phyloP scores from a whole-genome alignment of 2,113 vertebrate genomes.

The Hippocampus zosterae region DNA sequence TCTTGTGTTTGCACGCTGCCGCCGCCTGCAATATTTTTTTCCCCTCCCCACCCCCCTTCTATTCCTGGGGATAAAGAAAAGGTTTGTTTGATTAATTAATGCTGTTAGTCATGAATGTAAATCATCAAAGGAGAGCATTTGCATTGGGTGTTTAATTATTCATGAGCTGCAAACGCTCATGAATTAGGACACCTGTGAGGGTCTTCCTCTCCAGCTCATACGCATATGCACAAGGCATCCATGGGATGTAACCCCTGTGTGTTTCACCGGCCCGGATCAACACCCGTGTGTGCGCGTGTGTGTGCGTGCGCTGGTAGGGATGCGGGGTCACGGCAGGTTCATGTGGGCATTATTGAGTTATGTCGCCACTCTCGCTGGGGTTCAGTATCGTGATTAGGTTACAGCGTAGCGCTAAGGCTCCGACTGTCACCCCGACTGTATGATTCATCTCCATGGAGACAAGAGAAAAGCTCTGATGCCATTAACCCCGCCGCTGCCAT shows the following conservation, averaged over 20 bases:
- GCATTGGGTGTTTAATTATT: constrained; percentile 67
- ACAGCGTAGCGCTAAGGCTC: constrained; percentile 58
- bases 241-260: constrained; percentile 53
- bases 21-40: constrained; percentile 25
- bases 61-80: constrained; percentile 64
- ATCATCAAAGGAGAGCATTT: constrained; percentile 70
- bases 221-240: constrained; percentile 32
- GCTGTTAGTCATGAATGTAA: constrained; percentile 68
- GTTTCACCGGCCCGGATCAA: constrained; percentile 53
- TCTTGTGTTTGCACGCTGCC: constrained; percentile 12
- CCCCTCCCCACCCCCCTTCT: neutral
- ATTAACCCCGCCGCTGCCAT: constrained; percentile 64
- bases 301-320: constrained; percentile 37
- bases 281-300: constrained; percentile 39
- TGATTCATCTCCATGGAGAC: constrained; percentile 75
- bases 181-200: constrained; percentile 69
- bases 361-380: constrained; percentile 48
- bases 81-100: constrained; percentile 76
- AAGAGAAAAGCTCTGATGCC: constrained; percentile 65
- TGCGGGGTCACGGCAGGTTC: constrained; percentile 64
- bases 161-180: constrained; percentile 61
- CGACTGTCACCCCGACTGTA: constrained; percentile 64
- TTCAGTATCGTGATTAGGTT: constrained; percentile 70
- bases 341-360: constrained; percentile 62
- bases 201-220: constrained; percentile 42